Conservation (phyloP, 2,797 vertebrate genomes). For the Pogonophryne albipinna region DNA sequence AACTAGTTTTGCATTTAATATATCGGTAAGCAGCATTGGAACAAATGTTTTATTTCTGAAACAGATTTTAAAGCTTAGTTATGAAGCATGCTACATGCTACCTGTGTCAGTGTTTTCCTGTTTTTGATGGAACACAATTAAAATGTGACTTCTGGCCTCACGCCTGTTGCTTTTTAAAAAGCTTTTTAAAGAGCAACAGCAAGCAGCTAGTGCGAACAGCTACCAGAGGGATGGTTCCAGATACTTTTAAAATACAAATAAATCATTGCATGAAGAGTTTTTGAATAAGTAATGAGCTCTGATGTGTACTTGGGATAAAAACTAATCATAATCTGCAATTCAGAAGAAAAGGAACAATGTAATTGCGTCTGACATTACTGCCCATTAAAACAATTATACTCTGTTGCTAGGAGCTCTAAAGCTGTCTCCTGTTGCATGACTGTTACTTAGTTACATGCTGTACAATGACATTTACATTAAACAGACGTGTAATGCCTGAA, state of each 20-base stretch:
- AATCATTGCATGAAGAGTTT: background rate
- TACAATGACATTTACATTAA: background rate
- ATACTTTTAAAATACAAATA: background rate
- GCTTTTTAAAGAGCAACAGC: too few species aligned
- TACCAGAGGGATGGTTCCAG: background rate
- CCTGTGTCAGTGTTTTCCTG: background rate
- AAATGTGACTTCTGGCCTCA: background rate
- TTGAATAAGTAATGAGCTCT: background rate
- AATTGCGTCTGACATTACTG: slow-evolving; percentile 23
- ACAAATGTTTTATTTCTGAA: background rate
- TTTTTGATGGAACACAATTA: background rate
- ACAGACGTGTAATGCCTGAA: slow-evolving; percentile 3
- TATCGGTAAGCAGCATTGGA: too few species aligned
- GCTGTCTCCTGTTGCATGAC: slow-evolving; percentile 5
- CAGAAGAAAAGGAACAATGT: background rate
- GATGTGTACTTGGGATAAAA: background rate
- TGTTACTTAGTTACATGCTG: slow-evolving; percentile 9
- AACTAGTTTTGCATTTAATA: too few species aligned
- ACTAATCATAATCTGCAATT: slow-evolving; percentile 10
- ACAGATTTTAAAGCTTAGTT: background rate
- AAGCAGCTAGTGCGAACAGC: background rate
- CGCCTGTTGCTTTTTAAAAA: too few species aligned
- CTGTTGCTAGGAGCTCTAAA: background rate
- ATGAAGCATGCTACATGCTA: background rate
- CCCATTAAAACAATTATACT: slow-evolving; percentile 7